Conservation (phyloP, 1,140 invertebrate species). For the Drosophila leontia region DNA sequence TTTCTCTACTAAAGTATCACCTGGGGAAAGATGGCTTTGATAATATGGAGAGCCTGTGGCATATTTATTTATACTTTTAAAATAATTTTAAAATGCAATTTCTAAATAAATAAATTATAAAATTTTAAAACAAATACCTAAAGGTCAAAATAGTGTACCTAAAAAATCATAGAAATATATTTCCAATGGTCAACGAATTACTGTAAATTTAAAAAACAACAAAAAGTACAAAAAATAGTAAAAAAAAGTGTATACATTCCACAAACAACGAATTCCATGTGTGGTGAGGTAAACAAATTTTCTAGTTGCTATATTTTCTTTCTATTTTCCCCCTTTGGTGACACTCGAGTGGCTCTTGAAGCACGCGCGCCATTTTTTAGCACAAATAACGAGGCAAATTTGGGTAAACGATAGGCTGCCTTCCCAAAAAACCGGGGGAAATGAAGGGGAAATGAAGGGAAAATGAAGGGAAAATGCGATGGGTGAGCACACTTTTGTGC, state of each 20-base stretch:
- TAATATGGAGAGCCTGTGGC: no score
- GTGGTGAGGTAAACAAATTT: slow-evolving; percentile 21
- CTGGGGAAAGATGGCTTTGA: no score
- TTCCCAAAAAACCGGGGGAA: not conserved
- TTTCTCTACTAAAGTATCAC: no score
- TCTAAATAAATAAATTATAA: no score
- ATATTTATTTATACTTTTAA: no score
- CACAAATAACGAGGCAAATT: slow-evolving; percentile 71
- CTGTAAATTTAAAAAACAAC: not conserved
- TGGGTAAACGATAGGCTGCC: slow-evolving; percentile 37
- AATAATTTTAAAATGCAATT: no score
- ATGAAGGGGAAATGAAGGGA: no score
- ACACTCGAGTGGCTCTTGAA: slow-evolving; percentile 61
- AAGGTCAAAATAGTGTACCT: not conserved
- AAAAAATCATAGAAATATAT: not conserved
- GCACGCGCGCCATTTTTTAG: slow-evolving; percentile 69
- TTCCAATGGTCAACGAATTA: slow-evolving; percentile 1
- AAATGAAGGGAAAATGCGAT: not conserved
- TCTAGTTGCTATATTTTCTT: slow-evolving; percentile 39
- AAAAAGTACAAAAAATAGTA: not conserved
- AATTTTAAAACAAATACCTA: not conserved
- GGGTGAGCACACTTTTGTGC: slow-evolving; percentile 17
- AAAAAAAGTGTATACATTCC: not conserved
- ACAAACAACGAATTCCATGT: not conserved
- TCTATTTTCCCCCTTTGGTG: slow-evolving; percentile 30